phyloP scores from a whole-genome alignment of 2,113 vertebrate genomes.

The Bos indicus region DNA sequence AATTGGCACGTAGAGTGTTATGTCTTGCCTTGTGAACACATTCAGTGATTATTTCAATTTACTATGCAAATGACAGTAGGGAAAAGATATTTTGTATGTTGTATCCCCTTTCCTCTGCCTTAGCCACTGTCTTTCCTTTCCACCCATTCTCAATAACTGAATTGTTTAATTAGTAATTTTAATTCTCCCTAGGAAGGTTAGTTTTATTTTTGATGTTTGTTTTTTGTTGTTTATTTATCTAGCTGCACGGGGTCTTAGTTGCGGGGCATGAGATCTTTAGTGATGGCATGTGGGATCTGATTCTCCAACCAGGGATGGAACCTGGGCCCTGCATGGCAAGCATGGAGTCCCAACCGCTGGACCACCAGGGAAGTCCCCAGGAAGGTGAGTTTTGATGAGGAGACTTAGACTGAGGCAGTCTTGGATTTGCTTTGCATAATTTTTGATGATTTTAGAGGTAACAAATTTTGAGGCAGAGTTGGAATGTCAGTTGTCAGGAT shows the following conservation, averaged over 20 bases:
- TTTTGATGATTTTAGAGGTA: conserved; percentile 4
- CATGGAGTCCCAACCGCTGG: neutral
- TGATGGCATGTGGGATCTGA: neutral
- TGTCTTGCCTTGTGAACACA: neutral
- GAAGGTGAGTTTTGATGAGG: neutral
- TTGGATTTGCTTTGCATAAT: neutral
- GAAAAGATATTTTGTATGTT: neutral
- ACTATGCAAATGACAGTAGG: neutral
- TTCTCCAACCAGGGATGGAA: neutral
- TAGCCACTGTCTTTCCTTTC: neutral
- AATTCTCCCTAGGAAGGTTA: neutral
- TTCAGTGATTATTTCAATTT: neutral
- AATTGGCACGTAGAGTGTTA: neutral
- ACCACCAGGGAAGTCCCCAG: neutral
- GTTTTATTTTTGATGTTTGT: neutral
- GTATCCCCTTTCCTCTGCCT: neutral
- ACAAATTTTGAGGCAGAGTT: neutral
- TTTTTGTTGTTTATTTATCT: neutral
- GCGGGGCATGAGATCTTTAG: neutral
- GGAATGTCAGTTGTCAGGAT: neutral
- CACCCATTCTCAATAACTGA: neutral
- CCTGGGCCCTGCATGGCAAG: neutral
- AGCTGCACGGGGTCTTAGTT: neutral
- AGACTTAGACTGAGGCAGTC: neutral
- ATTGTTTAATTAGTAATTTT: neutral